These are phyloP conservation scores for Oscheius sp. DNA, from an alignment of 2,888 invertebrate genomes.

Conservation along the genomic window DNA sequence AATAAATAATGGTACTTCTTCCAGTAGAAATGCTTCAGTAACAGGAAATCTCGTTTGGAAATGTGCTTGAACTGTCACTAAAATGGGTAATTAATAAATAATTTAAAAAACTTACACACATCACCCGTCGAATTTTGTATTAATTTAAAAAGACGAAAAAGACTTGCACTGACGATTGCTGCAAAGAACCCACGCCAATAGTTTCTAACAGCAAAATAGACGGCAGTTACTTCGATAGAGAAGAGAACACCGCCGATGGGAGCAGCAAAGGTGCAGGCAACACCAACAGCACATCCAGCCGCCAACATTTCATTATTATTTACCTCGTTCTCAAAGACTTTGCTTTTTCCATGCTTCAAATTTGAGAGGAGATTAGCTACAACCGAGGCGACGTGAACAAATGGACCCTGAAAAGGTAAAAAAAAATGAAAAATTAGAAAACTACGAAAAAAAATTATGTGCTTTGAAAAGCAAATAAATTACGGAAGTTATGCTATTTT, in stretches of 20 bases:
- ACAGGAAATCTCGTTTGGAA: slow-evolving; percentile 81
- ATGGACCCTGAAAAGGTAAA: slow-evolving; percentile 80
- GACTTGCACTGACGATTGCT: slow-evolving; percentile 92
- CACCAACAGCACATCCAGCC: slow-evolving; percentile 96
- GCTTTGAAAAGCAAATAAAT: no score
- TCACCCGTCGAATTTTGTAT: slow-evolving; percentile 2
- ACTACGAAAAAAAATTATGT: no score
- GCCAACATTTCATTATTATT: slow-evolving; percentile 91
- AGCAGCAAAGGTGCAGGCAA: slow-evolving; percentile 91
- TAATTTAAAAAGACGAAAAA: slow-evolving; percentile 21
- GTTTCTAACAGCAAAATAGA: slow-evolving; percentile 96
- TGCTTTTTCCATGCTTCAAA: slow-evolving; percentile 78
- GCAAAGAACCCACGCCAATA: slow-evolving; percentile 99
- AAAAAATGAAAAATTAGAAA: no score
- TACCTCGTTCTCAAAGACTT: slow-evolving; percentile 63
- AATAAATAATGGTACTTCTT: slow-evolving; percentile 92
- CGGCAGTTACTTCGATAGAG: slow-evolving; percentile 98
- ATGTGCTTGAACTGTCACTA: slow-evolving; percentile 90
- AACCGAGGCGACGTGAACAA: slow-evolving; percentile 97
- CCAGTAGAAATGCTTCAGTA: slow-evolving; percentile 90
- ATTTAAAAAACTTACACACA: not conserved
- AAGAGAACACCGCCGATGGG: slow-evolving; percentile 97
- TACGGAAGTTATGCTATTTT: no score
- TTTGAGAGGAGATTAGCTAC: slow-evolving; percentile 91
- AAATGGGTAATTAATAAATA: not conserved